Evolutionary conservation across 2,888 invertebrate species (phyloP).

Genomic region (Hirudinaria manillensis): DNA sequence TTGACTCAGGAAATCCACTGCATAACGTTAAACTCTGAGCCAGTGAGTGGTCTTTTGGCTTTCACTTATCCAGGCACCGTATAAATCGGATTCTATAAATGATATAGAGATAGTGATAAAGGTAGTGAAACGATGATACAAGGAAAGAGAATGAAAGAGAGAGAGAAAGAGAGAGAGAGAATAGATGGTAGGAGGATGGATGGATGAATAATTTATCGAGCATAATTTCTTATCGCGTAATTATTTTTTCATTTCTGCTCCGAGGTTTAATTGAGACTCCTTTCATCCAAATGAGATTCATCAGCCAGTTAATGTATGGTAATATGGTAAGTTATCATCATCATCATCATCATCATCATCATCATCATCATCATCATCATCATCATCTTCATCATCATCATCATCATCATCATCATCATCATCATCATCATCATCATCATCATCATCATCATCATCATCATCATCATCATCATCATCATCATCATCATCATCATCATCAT

Average conservation of each 20-base stretch:
- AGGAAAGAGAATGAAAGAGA: not conserved
- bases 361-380: slow-evolving; percentile 21
- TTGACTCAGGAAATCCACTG: no score
- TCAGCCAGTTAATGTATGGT: no score
- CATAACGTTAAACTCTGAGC: no score
- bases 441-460: slow-evolving; percentile 6
- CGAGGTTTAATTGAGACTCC: no score
- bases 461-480: slow-evolving; percentile 19
- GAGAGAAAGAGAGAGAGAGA: not conserved
- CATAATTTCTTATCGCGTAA: no score
- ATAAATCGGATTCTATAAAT: not conserved
- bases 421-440: slow-evolving; percentile 11
- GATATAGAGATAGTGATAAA: not conserved
- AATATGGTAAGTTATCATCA: slow-evolving; percentile 2
- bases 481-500: slow-evolving; percentile 28
- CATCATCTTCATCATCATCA: slow-evolving; percentile 16
- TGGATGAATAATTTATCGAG: no score
- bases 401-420: slow-evolving; percentile 18
- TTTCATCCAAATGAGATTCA: no score
- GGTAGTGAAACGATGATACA: not conserved
- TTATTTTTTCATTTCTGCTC: no score
- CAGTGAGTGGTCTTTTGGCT: no score
- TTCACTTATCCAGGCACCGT: no score
- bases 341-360: slow-evolving; percentile 25
- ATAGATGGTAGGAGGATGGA: not conserved